Evolutionary conservation across 2,113 vertebrate genomes (phyloP), one percentile per base, ranked within the genome.

Genomic region (Pagrus major): DNA sequence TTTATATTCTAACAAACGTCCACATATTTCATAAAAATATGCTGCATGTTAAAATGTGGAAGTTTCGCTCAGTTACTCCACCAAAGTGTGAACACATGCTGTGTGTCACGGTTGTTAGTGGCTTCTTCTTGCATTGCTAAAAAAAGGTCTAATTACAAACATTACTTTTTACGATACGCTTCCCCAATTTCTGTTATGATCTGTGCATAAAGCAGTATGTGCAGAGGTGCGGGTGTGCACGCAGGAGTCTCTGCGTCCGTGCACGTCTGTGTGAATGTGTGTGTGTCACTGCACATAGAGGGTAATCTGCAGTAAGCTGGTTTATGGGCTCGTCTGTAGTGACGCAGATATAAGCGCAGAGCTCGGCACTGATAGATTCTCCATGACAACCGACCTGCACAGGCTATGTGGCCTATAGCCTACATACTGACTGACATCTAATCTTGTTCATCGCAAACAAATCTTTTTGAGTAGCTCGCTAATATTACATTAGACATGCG

Each of bases 261-360:
- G 68, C 81, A 59, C 52, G 71, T 83, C 52, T 79, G 73, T 71
- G 69, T 83, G 73, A 7, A 46, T 67, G 71, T 29, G 59, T 85
- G 82, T 86, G 91, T 88, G 73, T 83, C 71, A 75, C 60, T 73
- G 67, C 83, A 85, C 65, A 85, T 87, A 80, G 61, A 81, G 83
- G 88, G 80, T 95, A 94, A 94, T 94, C 94, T 93, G 86, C 35
- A 18, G 85, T 95, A 95, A 95, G 83, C 92, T 92, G 84, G 89
- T 93, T 94, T 92, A 94, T 92, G 89, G 86, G 87, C 90, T 94
- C 83, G 89, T 91, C 87, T 90, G 86, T 71, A 74, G 87, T 94
- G 93, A 94, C 93, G 93, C 92, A 94, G 77, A 77, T 93, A 63
- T 84, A 66, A 18, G 44, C 23, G 49, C 52, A 86, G 76, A 89